Percentiles rank a stretch among this genome's conserved stretches.
phyloP scores from a whole-genome alignment of 2,797 vertebrate species.

The Clarias pachynema region DNA sequence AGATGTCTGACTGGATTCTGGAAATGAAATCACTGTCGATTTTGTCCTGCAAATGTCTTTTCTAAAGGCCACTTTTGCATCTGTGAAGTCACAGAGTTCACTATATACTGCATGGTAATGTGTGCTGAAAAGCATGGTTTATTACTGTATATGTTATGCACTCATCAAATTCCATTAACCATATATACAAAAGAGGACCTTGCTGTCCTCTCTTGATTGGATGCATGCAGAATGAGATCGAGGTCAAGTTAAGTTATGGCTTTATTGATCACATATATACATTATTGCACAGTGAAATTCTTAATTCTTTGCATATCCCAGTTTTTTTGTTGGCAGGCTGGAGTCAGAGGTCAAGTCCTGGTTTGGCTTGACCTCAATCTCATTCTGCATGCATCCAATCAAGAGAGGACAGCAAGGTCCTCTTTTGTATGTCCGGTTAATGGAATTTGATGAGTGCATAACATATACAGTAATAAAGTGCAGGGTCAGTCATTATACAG shows the following conservation, averaged over 20 bases:
- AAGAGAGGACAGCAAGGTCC: not conserved
- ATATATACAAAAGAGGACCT: not conserved
- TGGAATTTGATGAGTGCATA: not conserved
- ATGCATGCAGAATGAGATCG: not conserved
- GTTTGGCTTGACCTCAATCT: not conserved
- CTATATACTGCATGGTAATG: not conserved
- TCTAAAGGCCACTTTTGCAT: not conserved
- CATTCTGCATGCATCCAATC: not conserved
- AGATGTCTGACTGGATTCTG: constrained; percentile 2
- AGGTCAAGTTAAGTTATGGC: too few relatives aligned
- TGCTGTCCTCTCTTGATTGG: not conserved
- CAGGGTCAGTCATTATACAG: too few relatives aligned
- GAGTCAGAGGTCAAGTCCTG: too few relatives aligned
- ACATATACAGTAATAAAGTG: too few relatives aligned
- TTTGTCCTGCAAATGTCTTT: not conserved
- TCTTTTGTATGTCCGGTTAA: not conserved
- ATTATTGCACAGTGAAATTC: too few relatives aligned
- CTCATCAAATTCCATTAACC: not conserved
- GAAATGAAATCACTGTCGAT: not conserved
- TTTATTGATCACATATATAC: too few relatives aligned
- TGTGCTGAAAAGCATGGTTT: not conserved
- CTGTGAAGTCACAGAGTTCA: not conserved
- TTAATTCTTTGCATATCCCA: too few relatives aligned
- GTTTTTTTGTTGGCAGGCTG: too few relatives aligned
- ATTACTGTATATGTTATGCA: not conserved